These are phyloP conservation scores for Mythimna pallens DNA, from an alignment of 2,888 invertebrate species.

Conservation along the genomic window DNA sequence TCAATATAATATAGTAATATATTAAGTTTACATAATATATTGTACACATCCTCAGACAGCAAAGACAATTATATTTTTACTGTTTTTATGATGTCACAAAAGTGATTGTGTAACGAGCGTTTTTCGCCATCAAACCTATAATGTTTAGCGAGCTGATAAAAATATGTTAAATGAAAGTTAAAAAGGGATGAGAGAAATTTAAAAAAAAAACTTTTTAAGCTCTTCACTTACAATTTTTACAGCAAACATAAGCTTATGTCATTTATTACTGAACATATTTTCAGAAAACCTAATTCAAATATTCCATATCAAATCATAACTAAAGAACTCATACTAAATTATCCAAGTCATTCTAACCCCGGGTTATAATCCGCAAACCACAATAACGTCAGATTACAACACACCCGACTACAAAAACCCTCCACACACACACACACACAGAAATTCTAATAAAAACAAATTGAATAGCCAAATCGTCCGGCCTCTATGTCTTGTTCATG, in stretches of 20 bases:
- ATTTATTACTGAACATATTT: too few species aligned
- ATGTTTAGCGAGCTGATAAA: too few species aligned
- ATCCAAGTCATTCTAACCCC: slow-evolving; percentile 3
- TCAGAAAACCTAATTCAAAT: neutral
- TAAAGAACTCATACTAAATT: slow-evolving; percentile 5
- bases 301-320: neutral
- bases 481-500: slow-evolving; percentile 60
- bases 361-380: slow-evolving; percentile 15
- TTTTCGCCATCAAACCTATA: too few species aligned
- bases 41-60: too few species aligned
- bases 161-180: too few species aligned
- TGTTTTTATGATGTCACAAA: too few species aligned
- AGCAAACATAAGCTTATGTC: neutral
- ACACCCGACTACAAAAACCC: slow-evolving; percentile 11
- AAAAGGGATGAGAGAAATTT: too few species aligned
- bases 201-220: neutral
- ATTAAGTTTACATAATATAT: too few species aligned
- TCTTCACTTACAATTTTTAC: neutral
- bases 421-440: slow-evolving; percentile 23
- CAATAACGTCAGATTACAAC: slow-evolving; percentile 4
- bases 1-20: too few species aligned
- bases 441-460: slow-evolving; percentile 65
- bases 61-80: too few species aligned
- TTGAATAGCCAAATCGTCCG: slow-evolving; percentile 57
- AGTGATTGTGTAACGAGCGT: too few species aligned